Percentiles rank a stretch among this genome's conserved stretches.
phyloP scores from a whole-genome alignment of 2,113 vertebrate genomes.

The Cariama cristata region DNA sequence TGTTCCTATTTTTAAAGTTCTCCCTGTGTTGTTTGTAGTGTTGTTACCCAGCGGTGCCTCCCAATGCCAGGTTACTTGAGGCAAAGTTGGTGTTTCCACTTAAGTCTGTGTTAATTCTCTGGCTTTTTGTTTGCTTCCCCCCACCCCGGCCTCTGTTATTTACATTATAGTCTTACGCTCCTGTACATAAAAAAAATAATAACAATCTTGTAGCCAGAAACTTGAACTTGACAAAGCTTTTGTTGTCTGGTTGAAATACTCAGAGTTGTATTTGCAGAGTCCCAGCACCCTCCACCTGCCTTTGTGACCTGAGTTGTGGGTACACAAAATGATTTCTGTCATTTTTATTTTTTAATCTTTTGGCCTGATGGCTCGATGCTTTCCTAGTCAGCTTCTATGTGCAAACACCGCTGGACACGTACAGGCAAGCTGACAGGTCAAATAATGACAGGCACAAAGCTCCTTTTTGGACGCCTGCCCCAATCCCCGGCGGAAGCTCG shows the following conservation, averaged over 20 bases:
- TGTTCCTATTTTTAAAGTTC: constrained; percentile 46
- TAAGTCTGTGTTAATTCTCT: not conserved
- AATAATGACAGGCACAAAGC: not conserved
- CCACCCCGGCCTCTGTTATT: not conserved
- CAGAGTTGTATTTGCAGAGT: not conserved
- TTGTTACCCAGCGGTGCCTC: constrained; percentile 15
- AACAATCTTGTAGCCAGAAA: not conserved
- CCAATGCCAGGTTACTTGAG: not conserved
- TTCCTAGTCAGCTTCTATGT: not conserved
- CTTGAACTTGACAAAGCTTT: not conserved
- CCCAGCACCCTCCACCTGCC: not conserved
- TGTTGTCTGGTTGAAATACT: not conserved
- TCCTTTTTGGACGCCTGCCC: not conserved
- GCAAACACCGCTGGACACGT: not conserved
- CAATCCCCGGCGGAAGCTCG: fast-evolving
- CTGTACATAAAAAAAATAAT: not conserved
- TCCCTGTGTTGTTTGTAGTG: not conserved
- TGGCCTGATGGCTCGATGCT: not conserved
- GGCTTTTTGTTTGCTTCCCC: not conserved
- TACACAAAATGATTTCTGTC: not conserved
- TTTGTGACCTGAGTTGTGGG: not conserved
- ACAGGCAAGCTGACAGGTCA: not conserved
- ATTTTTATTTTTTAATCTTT: not conserved
- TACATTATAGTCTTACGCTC: not conserved
- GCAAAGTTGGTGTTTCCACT: not conserved